phyloP scores from a whole-genome alignment of 2,888 invertebrate species.

The Myopa testacea region DNA sequence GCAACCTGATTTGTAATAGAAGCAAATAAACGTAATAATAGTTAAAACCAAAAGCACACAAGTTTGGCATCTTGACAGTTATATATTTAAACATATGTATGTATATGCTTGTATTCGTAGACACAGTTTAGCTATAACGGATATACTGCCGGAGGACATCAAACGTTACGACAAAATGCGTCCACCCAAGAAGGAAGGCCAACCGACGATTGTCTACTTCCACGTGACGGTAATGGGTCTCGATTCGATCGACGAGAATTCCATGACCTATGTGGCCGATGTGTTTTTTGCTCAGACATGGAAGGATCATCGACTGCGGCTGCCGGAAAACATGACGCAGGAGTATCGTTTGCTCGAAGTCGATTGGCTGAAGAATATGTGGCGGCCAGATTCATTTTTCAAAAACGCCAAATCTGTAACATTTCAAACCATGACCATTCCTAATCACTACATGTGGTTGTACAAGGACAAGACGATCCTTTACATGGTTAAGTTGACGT shows the following conservation, averaged over 20 bases:
- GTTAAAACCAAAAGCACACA: background rate
- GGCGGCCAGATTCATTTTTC: slow-evolving; percentile 94
- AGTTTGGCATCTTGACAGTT: too few relatives aligned
- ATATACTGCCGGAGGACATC: slow-evolving; percentile 87
- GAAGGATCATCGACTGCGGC: slow-evolving; percentile 87
- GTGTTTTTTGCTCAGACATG: slow-evolving; percentile 94
- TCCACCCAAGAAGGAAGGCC: slow-evolving; percentile 89
- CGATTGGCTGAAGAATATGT: slow-evolving; percentile 92
- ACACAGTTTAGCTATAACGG: slow-evolving; percentile 81
- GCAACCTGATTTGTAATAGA: background rate
- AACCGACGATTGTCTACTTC: slow-evolving; percentile 88
- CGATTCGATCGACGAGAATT: slow-evolving; percentile 95
- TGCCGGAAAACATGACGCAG: slow-evolving; percentile 93
- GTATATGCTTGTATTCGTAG: slow-evolving; percentile 45
- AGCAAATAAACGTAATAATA: background rate
- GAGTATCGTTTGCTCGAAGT: slow-evolving; percentile 89
- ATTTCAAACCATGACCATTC: slow-evolving; percentile 94
- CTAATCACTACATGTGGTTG: slow-evolving; percentile 93
- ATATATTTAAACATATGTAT: too few relatives aligned
- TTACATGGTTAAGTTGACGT: slow-evolving; percentile 87
- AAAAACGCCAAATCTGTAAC: slow-evolving; percentile 94
- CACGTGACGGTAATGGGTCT: slow-evolving; percentile 95
- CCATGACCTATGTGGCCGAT: slow-evolving; percentile 94
- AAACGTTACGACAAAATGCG: slow-evolving; percentile 93
- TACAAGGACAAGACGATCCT: slow-evolving; percentile 87